Conservation (phyloP, 2,888 invertebrate genomes). For the Zelleria hepariella region DNA sequence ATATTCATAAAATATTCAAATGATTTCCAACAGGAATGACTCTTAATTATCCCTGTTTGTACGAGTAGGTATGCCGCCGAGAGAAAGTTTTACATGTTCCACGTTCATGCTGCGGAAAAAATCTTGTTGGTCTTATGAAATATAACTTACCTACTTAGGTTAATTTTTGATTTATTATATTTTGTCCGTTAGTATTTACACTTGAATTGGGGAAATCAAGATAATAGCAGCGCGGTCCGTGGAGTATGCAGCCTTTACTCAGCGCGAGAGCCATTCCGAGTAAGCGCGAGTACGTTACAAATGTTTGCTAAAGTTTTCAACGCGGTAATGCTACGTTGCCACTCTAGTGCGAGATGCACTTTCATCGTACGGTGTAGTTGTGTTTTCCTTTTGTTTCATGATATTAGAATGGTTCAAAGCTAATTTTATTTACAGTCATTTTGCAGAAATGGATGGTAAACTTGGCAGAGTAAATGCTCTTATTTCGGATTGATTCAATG, state of each 20-base stretch:
- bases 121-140: conserved; percentile 23
- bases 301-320: not conserved
- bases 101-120: conserved; percentile 22
- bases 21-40: conserved; percentile 50
- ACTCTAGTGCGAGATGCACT: not conserved
- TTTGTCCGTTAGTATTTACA: not conserved
- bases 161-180: not conserved
- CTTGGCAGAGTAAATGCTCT: not conserved
- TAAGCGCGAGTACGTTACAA: not conserved
- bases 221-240: not conserved
- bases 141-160: too few relatives aligned
- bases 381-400: not conserved
- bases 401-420: not conserved
- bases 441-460: not conserved
- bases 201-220: not conserved
- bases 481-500: not conserved
- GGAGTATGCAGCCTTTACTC: not conserved
- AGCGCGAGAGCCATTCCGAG: not conserved
- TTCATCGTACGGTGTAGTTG: not conserved
- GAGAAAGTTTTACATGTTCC: not conserved
- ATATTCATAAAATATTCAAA: conserved; percentile 68
- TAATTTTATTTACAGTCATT: not conserved
- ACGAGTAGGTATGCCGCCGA: conserved; percentile 25
- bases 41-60: conserved; percentile 67
- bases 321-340: not conserved